These are phyloP conservation scores for Pyrrhia umbra DNA, from an alignment of 2,888 invertebrate species.

Conservation along the genomic window DNA sequence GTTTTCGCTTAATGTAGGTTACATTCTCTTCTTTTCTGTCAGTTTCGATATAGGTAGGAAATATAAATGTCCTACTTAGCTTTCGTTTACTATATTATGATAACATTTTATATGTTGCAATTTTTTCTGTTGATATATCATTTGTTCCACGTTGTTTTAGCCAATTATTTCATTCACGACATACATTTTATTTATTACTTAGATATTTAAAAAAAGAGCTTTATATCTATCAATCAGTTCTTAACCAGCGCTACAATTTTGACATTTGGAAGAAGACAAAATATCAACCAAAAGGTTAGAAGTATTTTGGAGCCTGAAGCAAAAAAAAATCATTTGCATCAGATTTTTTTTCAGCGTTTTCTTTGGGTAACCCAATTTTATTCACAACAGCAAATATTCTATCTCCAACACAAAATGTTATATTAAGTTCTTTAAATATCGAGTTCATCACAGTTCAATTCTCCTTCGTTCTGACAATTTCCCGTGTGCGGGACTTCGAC, in stretches of 20 bases:
- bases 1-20: too few species aligned
- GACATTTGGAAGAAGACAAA: background rate
- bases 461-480: slow-evolving; percentile 4
- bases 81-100: too few species aligned
- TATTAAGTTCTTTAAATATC: slow-evolving; percentile 46
- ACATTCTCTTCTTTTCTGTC: too few species aligned
- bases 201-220: background rate
- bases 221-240: slow-evolving; percentile 37
- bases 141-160: too few species aligned
- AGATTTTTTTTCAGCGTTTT: slow-evolving; percentile 26
- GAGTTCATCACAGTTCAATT: slow-evolving; percentile 50
- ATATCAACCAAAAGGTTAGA: slow-evolving; percentile 10
- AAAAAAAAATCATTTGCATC: background rate
- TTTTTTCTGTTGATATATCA: too few species aligned
- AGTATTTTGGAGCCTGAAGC: slow-evolving; percentile 4
- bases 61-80: too few species aligned
- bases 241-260: slow-evolving; percentile 40
- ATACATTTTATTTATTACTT: too few species aligned
- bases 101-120: too few species aligned
- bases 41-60: too few species aligned
- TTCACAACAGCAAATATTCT: slow-evolving; percentile 31
- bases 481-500: slow-evolving; percentile 64
- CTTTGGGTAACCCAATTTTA: slow-evolving; percentile 19
- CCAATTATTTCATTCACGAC: too few species aligned
- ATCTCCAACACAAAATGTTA: background rate